phyloP scores from a whole-genome alignment of 2,888 invertebrate species.

The Lasioglossum marginatum region DNA sequence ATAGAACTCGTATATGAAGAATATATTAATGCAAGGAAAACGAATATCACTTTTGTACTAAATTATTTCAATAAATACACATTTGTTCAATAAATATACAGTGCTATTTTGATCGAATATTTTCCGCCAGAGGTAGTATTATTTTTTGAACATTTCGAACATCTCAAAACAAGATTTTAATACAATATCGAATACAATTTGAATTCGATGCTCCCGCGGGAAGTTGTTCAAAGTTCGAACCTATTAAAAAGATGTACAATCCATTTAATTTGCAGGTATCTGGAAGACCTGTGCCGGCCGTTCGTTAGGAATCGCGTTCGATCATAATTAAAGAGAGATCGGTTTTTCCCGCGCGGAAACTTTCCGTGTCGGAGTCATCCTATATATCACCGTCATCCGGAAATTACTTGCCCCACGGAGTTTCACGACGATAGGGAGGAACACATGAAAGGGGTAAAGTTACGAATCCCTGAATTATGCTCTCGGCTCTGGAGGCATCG shows the following conservation, averaged over 20 bases:
- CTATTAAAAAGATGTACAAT: constrained; percentile 12
- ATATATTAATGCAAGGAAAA: background rate
- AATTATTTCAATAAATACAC: background rate
- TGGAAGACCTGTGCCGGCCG: background rate
- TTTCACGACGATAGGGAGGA: constrained; percentile 60
- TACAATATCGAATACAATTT: background rate
- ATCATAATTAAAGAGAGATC: constrained; percentile 64
- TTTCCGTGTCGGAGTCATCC: constrained; percentile 61
- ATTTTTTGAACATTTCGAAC: background rate
- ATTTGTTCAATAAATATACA: background rate
- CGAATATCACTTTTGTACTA: too few species aligned
- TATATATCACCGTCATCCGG: constrained; percentile 70
- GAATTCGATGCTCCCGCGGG: too few species aligned
- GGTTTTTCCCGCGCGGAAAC: constrained; percentile 62
- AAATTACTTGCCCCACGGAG: constrained; percentile 69
- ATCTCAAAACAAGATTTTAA: background rate
- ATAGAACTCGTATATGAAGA: background rate
- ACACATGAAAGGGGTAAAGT: constrained; percentile 71
- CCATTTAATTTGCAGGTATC: constrained; percentile 30
- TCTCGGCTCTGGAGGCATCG: constrained; percentile 58
- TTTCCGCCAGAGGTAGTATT: background rate
- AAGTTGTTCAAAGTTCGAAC: background rate
- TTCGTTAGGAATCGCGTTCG: constrained; percentile 46
- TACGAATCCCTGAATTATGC: constrained; percentile 71
- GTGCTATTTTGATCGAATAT: background rate